Percentiles rank a stretch among this genome's conserved stretches.
These are phyloP conservation scores for Trachemys scripta DNA, from an alignment of 2,113 vertebrate genomes.

Conservation along the genomic window DNA sequence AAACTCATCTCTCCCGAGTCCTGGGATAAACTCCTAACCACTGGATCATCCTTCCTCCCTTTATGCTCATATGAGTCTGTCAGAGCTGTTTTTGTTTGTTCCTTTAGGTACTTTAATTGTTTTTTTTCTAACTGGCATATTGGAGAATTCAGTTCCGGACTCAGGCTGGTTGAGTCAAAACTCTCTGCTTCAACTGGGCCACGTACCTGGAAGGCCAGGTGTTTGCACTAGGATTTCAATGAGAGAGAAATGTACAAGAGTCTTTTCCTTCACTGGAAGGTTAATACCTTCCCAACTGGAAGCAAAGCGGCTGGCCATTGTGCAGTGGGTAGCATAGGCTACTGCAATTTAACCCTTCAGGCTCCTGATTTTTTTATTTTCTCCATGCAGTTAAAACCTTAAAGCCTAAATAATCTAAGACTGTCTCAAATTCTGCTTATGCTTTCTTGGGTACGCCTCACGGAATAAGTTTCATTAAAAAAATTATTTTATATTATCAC, in stretches of 20 bases:
- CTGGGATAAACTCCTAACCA: neutral
- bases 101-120: neutral
- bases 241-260: neutral
- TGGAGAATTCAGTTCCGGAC: accelerated
- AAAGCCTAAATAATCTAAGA: neutral
- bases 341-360: neutral
- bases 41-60: neutral
- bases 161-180: neutral
- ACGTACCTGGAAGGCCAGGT: neutral
- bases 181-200: neutral
- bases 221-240: neutral
- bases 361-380: neutral
- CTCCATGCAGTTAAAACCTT: neutral
- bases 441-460: neutral
- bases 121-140: neutral
- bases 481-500: neutral
- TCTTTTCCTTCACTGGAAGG: neutral
- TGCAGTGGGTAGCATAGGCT: accelerated
- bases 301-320: neutral
- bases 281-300: neutral
- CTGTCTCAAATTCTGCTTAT: neutral
- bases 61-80: neutral
- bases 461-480: neutral
- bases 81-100: neutral
- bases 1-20: neutral